phyloP scores from a whole-genome alignment of 1,140 invertebrate genomes.

The Drosophila ironensis region DNA sequence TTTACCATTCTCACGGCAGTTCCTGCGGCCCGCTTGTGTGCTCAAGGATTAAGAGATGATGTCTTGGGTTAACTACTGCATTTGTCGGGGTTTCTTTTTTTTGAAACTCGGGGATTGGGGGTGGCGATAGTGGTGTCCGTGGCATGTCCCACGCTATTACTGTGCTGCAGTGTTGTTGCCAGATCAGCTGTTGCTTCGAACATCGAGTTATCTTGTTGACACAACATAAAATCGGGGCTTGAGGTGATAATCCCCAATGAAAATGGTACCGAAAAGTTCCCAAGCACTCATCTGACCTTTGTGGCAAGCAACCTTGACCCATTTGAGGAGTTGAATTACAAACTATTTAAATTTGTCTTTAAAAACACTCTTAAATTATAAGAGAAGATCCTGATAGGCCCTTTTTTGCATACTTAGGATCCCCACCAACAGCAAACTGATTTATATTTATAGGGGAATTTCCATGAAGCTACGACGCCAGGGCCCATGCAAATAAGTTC shows the following conservation, averaged over 20 bases:
- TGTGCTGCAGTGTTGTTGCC: conserved; percentile 10
- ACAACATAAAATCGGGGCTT: not conserved
- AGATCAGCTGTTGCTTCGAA: conserved; percentile 28
- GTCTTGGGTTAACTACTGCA: conserved; percentile 58
- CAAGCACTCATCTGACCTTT: conserved; percentile 7
- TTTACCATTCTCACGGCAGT: conserved; percentile 45
- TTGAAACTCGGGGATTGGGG: not conserved
- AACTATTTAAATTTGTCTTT: not conserved
- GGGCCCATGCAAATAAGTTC: conserved; percentile 12
- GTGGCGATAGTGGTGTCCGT: conserved; percentile 34
- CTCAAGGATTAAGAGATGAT: conserved; percentile 55
- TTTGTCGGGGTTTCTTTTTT: conserved; percentile 10
- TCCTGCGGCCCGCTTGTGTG: conserved; percentile 20
- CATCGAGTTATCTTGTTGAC: conserved; percentile 30
- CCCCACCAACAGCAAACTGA: conserved; percentile 1
- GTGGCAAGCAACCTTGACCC: conserved; percentile 17
- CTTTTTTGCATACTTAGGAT: not conserved
- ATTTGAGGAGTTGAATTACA: not conserved
- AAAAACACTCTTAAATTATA: not conserved
- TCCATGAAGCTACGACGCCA: not conserved
- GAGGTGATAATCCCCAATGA: conserved; percentile 23
- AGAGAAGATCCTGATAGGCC: not conserved
- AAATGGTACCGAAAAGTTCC: conserved; percentile 17
- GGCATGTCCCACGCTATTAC: conserved; percentile 32
- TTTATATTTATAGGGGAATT: conserved; percentile 23